Percentiles rank a stretch among this genome's conserved stretches.
phyloP scores from a whole-genome alignment of 2,888 invertebrate species.

The Syrista parreyssii region DNA sequence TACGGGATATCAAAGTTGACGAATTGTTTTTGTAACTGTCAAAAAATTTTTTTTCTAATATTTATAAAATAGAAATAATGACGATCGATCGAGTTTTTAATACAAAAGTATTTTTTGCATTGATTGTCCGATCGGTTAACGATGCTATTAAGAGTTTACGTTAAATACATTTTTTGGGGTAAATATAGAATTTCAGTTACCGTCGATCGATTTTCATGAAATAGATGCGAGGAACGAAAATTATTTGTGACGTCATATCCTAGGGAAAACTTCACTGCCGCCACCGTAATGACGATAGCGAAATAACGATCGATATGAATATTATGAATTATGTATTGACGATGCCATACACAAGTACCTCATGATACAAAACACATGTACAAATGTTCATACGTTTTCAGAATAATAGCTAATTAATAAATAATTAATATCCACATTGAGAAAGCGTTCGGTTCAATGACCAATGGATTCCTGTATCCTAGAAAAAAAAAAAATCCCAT shows the following conservation, averaged over 20 bases:
- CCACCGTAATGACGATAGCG: slow-evolving; percentile 8
- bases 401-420: slow-evolving; percentile 65
- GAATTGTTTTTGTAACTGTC: background rate
- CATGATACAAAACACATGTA: slow-evolving; percentile 65
- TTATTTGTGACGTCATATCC: background rate
- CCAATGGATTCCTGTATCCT: background rate
- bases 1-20: background rate
- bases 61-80: background rate
- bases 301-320: background rate
- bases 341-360: slow-evolving; percentile 65
- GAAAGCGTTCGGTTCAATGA: background rate
- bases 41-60: too few species aligned
- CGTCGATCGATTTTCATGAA: background rate
- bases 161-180: background rate
- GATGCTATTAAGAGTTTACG: background rate
- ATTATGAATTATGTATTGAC: slow-evolving; percentile 56
- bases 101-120: background rate
- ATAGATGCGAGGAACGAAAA: background rate
- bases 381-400: slow-evolving; percentile 66
- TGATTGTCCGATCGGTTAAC: background rate
- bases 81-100: background rate
- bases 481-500: background rate
- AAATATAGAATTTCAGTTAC: background rate
- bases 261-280: slow-evolving; percentile 11
- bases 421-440: slow-evolving; percentile 54